A percentile compares a stretch with the other conserved stretches of the same genome.
phyloP scores from a whole-genome alignment of 2,888 invertebrate species.

The Drosophila imparisetae region DNA sequence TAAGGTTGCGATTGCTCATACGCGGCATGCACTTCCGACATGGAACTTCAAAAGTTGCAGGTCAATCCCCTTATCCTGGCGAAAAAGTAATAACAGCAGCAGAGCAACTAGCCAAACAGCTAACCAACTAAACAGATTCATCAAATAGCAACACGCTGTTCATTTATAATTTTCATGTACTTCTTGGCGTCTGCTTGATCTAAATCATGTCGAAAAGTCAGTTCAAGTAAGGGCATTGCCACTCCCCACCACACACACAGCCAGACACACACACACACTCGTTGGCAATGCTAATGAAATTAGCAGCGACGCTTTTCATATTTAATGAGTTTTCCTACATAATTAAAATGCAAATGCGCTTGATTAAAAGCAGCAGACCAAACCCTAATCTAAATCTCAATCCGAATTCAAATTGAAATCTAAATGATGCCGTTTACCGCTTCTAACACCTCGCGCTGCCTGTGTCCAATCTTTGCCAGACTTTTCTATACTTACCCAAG shows the following conservation, averaged over 20 bases:
- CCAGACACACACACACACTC: neutral
- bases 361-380: conserved; percentile 50
- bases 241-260: neutral
- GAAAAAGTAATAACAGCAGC: conserved; percentile 2
- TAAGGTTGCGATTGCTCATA: neutral
- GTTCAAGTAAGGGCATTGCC: neutral
- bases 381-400: neutral
- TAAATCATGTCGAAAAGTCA: neutral
- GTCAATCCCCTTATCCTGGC: conserved; percentile 13
- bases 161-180: neutral
- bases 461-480: neutral
- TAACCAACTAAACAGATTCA: neutral
- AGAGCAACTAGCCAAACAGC: neutral
- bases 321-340: conserved; percentile 65
- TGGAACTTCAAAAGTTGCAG: conserved; percentile 15
- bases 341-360: conserved; percentile 75
- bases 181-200: neutral
- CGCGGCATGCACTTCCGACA: conserved; percentile 45
- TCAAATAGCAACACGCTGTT: neutral
- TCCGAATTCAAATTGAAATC: neutral
- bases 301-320: conserved; percentile 64
- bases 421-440: conserved; percentile 26
- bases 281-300: conserved; percentile 62
- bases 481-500: conserved; percentile 84
- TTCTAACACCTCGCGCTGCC: neutral